phyloP scores from a whole-genome alignment of 1,140 invertebrate genomes.

The Scaptomyza pallida region DNA sequence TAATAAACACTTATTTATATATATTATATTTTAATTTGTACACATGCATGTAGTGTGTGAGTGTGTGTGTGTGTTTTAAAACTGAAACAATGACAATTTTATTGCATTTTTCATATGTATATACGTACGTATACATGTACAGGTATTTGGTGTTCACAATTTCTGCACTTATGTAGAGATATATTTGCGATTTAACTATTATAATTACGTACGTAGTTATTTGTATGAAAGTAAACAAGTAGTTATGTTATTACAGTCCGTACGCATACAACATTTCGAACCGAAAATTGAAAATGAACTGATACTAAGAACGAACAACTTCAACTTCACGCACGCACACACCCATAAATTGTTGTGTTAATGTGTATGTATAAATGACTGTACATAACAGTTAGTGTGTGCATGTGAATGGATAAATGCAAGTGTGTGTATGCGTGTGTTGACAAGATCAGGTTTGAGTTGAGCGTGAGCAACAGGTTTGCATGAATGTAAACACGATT shows the following conservation, averaged over 20 bases:
- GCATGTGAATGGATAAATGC: conserved; percentile 15
- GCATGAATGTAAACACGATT: conserved; percentile 38
- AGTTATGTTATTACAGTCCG: conserved; percentile 37
- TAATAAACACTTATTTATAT: conserved; percentile 5
- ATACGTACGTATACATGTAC: background rate
- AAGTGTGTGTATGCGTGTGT: conserved; percentile 20
- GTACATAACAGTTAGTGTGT: conserved; percentile 26
- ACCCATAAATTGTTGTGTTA: background rate
- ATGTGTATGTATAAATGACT: conserved; percentile 26
- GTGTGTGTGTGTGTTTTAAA: conserved; percentile 14
- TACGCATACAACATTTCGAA: conserved; percentile 39
- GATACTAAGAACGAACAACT: conserved; percentile 46
- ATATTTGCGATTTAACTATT: background rate
- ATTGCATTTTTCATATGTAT: too few species aligned
- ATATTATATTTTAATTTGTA: conserved; percentile 10
- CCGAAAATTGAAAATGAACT: conserved; percentile 50
- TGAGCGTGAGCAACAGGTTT: conserved; percentile 50
- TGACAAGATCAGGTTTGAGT: conserved; percentile 48
- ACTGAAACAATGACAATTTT: conserved; percentile 16
- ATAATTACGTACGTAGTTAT: conserved; percentile 4
- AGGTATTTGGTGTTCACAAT: background rate
- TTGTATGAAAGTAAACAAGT: conserved; percentile 6
- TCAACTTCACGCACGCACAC: conserved; percentile 32
- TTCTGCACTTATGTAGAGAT: background rate
- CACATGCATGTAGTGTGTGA: background rate